Evolutionary conservation across 2,888 invertebrate species (phyloP).

Genomic region (Tetragnatha montana): DNA sequence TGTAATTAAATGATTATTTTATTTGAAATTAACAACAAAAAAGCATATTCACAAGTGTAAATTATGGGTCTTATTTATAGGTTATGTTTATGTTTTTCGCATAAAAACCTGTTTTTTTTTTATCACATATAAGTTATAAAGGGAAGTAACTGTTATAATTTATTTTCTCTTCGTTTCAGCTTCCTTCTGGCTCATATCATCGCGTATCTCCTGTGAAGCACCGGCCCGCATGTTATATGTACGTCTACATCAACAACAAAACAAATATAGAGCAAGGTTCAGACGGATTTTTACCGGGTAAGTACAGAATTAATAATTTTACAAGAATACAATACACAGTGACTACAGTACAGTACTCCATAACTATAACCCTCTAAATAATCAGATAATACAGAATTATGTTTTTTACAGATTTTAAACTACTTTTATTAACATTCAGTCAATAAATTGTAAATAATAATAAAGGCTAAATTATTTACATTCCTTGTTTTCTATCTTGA

Average conservation of each 20-base stretch:
- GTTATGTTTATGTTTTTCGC: too few relatives aligned
- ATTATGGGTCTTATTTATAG: too few relatives aligned
- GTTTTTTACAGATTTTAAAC: neutral
- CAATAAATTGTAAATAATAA: too few relatives aligned
- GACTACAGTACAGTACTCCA: neutral
- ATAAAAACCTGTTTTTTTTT: too few relatives aligned
- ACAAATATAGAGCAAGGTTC: slow-evolving; percentile 3
- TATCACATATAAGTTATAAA: too few relatives aligned
- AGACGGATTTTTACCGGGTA: slow-evolving; percentile 22
- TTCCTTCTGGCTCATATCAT: slow-evolving; percentile 62
- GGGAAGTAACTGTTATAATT: neutral
- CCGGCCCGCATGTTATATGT: slow-evolving; percentile 69
- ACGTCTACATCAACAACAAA: slow-evolving; percentile 49
- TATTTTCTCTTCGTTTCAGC: slow-evolving; percentile 10
- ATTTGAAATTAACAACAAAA: too few relatives aligned
- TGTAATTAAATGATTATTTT: too few relatives aligned
- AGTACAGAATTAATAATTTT: neutral
- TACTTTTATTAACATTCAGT: too few relatives aligned
- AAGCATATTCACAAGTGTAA: too few relatives aligned
- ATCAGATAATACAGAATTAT: neutral
- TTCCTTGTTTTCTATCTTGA: too few relatives aligned
- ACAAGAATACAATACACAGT: neutral
- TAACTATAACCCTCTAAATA: neutral
- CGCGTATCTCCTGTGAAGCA: slow-evolving; percentile 55
- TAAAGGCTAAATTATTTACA: too few relatives aligned